phyloP scores from a whole-genome alignment of 2,113 vertebrate genomes.

The Campylomormyrus numenius region DNA sequence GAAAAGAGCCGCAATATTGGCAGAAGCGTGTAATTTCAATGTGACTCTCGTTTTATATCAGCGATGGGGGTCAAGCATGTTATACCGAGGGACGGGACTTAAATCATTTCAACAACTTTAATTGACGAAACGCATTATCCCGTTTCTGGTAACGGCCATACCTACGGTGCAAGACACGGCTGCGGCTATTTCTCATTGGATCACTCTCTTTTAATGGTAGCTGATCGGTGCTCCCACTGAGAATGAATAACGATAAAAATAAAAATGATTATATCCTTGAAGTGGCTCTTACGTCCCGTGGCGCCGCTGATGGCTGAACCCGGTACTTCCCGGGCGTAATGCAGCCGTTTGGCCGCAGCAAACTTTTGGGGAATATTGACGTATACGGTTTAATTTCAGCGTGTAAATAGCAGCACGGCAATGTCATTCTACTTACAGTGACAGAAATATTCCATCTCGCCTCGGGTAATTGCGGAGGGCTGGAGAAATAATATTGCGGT shows the following conservation, averaged over 20 bases:
- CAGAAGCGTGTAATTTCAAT: background rate
- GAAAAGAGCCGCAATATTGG: conserved; percentile 5
- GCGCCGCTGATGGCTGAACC: background rate
- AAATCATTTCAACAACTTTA: background rate
- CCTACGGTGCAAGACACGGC: background rate
- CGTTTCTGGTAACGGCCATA: background rate
- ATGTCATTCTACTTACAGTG: background rate
- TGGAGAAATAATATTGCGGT: background rate
- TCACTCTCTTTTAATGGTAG: background rate
- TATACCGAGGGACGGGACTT: background rate
- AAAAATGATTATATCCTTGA: background rate
- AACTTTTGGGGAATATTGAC: background rate
- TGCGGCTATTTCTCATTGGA: background rate
- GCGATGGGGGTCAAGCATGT: background rate
- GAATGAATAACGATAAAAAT: background rate
- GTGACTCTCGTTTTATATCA: background rate
- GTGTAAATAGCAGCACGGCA: background rate
- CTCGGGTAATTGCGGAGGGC: background rate
- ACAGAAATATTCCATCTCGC: background rate
- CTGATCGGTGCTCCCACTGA: background rate
- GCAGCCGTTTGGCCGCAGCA: background rate
- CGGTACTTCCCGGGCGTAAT: background rate
- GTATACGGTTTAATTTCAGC: background rate
- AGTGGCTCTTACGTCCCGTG: background rate
- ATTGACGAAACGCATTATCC: background rate